Evolutionary conservation across 2,113 vertebrate species (phyloP).

Genomic region (Agelaius phoeniceus): DNA sequence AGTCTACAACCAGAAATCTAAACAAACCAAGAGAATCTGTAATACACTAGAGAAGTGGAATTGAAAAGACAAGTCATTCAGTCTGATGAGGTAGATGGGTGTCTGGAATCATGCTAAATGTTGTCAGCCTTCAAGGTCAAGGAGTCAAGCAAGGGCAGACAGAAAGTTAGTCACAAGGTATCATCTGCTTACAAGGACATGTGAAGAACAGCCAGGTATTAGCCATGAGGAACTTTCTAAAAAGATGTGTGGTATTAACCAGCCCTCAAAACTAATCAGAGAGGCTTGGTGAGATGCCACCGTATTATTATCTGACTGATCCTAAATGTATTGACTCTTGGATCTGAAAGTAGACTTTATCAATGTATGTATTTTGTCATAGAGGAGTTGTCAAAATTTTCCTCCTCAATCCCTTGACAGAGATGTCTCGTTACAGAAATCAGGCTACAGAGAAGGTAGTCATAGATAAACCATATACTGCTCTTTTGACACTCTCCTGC

Average conservation of each 20-base stretch:
- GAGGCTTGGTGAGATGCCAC: background rate
- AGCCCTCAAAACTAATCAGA: background rate
- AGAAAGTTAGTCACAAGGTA: background rate
- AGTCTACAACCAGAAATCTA: background rate
- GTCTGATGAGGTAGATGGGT: background rate
- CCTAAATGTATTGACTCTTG: background rate
- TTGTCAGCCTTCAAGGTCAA: background rate
- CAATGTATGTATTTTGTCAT: background rate
- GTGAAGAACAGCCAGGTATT: background rate
- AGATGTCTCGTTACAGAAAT: background rate
- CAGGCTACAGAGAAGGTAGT: background rate
- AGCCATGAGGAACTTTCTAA: background rate
- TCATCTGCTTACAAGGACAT: background rate
- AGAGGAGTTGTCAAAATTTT: background rate
- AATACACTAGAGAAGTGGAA: background rate
- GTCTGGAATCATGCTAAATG: conserved; percentile 9
- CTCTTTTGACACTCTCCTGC: background rate
- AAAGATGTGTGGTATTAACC: background rate
- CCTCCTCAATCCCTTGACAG: background rate
- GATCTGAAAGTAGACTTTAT: background rate
- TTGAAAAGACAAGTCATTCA: background rate
- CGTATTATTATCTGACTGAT: background rate
- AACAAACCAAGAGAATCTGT: background rate
- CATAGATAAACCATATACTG: background rate
- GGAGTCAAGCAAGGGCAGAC: background rate